phyloP scores from a whole-genome alignment of 2,888 invertebrate genomes.

The Carterocephalus palaemon region DNA sequence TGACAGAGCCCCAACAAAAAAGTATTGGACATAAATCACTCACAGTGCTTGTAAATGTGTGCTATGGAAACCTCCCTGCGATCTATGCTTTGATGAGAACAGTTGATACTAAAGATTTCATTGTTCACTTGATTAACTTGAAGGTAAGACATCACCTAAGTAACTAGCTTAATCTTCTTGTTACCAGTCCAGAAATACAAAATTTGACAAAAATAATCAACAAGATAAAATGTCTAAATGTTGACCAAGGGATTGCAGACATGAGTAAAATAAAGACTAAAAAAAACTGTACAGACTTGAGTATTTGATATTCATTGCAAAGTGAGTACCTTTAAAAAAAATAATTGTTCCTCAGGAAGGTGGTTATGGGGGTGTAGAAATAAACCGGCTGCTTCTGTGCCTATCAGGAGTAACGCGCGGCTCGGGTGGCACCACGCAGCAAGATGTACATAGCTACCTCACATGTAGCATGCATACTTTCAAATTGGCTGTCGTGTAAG shows the following conservation, averaged over 20 bases:
- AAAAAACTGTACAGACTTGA: too few species aligned
- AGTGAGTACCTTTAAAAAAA: not conserved
- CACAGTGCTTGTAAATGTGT: slow-evolving; percentile 87
- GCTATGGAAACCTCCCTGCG: slow-evolving; percentile 87
- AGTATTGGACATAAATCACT: slow-evolving; percentile 76
- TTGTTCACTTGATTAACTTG: slow-evolving; percentile 80
- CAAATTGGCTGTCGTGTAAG: slow-evolving; percentile 58
- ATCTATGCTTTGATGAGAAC: slow-evolving; percentile 85
- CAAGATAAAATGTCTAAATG: too few species aligned
- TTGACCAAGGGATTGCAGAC: too few species aligned
- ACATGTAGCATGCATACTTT: slow-evolving; percentile 68
- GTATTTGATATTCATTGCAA: too few species aligned
- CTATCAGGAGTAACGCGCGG: slow-evolving; percentile 64
- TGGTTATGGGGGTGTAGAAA: slow-evolving; percentile 68
- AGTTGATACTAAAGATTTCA: slow-evolving; percentile 83
- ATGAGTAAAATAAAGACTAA: too few species aligned
- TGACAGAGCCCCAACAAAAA: slow-evolving; percentile 58
- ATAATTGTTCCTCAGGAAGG: slow-evolving; percentile 49
- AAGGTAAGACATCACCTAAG: slow-evolving; percentile 78
- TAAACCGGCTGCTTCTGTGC: slow-evolving; percentile 63
- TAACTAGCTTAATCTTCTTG: too few species aligned
- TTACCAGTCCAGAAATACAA: too few species aligned
- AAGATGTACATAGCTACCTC: slow-evolving; percentile 66
- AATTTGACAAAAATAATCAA: too few species aligned
- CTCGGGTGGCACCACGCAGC: slow-evolving; percentile 48